Evolutionary conservation across 2,113 vertebrate species (phyloP), one percentile per base, ranked within the genome.

Genomic region (Cynopterus brachyotis): DNA sequence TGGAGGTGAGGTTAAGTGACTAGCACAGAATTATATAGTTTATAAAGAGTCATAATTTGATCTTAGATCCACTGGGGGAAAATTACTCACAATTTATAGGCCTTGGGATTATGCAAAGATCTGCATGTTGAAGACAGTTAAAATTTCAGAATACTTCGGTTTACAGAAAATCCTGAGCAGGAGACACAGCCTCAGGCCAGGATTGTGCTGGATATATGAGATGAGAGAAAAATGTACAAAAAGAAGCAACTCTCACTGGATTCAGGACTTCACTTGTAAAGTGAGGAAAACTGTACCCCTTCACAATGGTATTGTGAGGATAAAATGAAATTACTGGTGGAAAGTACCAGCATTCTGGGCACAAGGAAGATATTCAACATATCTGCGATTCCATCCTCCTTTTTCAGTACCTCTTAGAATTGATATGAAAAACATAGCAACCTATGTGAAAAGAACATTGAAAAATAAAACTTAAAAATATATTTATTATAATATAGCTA

Each of bases 141-240:
- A 94, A n/a, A 90, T 64, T 88, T 95, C n/a, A 94, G 30, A 92
- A 95, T 87, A 90, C 50, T 70, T 85, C 64, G 32, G 3, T 73
- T 93, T 91, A 32, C 10, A 72, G 69, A 62, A 92, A 93, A 69
- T 45, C 9, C 37, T 95, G 79, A 92, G 32, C 42, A 92, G 42
- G 32, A 92, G 19, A 72, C 22, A 72, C 22, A 89, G n/a, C 7
- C 17, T 92, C 42, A 59, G 72, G 11, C 78, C n/a, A 82, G 40
- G 22, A 13, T 42, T 79, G 30, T 62, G 20, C 57, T 94, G n/a
- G 50, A 40, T 59, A 66, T 64, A 64, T 53, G 26, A 30, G 10
- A 55, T 73, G 47, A 89, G 50, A 92, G 53, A 60, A 69, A 96
- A 94, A 69, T 59, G 32, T 57, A 89, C 40, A n/a, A 78, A 73